phyloP scores from a whole-genome alignment of 1,140 invertebrate genomes.

The Micrasema longulum region DNA sequence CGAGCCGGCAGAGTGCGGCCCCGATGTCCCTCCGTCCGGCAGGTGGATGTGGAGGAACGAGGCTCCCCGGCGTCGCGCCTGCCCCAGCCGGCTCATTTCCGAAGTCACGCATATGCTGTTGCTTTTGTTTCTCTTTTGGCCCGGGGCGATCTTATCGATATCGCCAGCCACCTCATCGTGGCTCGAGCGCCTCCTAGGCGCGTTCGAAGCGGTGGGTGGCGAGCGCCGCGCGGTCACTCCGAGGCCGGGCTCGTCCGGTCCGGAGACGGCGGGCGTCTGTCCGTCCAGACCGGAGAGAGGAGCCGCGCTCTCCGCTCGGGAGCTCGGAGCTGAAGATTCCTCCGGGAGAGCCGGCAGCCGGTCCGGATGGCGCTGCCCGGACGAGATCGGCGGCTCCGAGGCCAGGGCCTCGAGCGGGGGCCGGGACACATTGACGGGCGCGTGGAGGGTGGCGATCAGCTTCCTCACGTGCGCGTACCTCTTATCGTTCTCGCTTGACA shows the following conservation, averaged over 20 bases:
- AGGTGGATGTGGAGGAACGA: conserved; percentile 63
- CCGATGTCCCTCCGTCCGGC: conserved; percentile 54
- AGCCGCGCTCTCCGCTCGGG: conserved; percentile 5
- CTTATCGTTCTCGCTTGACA: conserved; percentile 45
- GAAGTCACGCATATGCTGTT: conserved; percentile 63
- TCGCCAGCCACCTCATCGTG: conserved; percentile 51
- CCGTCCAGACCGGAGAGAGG: conserved; percentile 36
- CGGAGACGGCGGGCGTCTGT: not conserved
- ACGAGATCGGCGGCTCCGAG: not conserved
- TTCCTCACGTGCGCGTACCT: conserved; percentile 58
- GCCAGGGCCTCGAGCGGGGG: conserved; percentile 57
- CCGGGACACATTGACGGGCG: conserved; percentile 64
- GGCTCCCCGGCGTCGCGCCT: conserved; percentile 58
- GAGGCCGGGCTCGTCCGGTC: not conserved
- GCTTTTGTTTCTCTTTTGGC: conserved; percentile 58
- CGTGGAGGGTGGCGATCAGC: conserved; percentile 65
- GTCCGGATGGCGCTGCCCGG: conserved; percentile 15
- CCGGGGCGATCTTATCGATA: conserved; percentile 51
- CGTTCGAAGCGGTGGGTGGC: not conserved
- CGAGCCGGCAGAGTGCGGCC: conserved; percentile 61
- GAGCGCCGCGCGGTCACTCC: conserved; percentile 7
- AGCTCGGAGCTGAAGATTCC: conserved; percentile 26
- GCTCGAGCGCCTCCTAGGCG: conserved; percentile 13
- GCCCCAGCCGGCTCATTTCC: conserved; percentile 48
- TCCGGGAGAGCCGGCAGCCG: conserved; percentile 27